Base-by-base conservation (phyloP, 2,797 vertebrate genomes). In the Amblyopsis hoosieri region DNA sequence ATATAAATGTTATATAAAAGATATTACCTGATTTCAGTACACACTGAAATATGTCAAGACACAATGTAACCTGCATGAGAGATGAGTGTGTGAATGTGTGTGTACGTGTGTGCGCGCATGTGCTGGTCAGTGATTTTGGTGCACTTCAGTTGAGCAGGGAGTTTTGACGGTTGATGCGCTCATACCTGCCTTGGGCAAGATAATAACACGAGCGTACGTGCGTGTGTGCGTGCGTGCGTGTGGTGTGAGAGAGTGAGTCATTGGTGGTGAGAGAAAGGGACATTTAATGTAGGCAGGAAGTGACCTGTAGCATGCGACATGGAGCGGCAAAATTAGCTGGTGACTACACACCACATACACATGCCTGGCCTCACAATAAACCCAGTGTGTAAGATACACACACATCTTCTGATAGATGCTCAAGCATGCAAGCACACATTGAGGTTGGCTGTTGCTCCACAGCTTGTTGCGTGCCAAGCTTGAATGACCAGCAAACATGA, bases 111-210 rank as follows among this genome's bases (percentile, higher is more conserved):
- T 45, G 54, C 15, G 54, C 13, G 12, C n/a, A 31, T 33, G 54
- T 6, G 4, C 7, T 42, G 37, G 80, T 78, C 78, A 82, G 74
- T 84, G 82, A 84, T 80, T 89, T 75, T 83, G 71, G 80, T 85
- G 75, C 78, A 82, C 74, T 85, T 68, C 68, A 81, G 80, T 83
- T 81, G 74, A 61, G 33, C 64, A 75, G 81, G 62, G 72, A 87
- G 75, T 85, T 37, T 77, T 76, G 78, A 88, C 78, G 73, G 74
- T 69, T 76, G 85, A 87, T 82, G 73, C 79, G 82, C 69, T 84
- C 75, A 87, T 85, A 67, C 71, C 66, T 74, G 84, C 86, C 74
- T 66, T 70, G 42, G 72, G 84, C 82, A 67, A 79, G 64, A 17
- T 17, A 17, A 78, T 69, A 82, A 83, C 19, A 45, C 17, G 55